Evolutionary conservation across 2,797 vertebrate species (phyloP).

Genomic region (Myoxocephalus aenaeus): DNA sequence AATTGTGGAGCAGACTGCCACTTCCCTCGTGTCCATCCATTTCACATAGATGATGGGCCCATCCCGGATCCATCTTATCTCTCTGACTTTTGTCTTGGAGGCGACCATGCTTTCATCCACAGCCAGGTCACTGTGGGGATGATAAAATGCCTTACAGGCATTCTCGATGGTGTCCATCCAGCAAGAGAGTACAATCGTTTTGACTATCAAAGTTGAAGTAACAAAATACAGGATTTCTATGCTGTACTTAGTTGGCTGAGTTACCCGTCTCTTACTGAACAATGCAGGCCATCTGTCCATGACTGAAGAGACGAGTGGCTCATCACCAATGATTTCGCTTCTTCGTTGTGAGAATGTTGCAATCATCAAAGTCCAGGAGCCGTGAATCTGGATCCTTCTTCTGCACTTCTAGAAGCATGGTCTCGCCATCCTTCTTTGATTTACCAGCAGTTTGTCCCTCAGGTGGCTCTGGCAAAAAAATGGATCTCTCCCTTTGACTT

Average conservation of each 20-base stretch:
- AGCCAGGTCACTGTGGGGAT: too few relatives aligned
- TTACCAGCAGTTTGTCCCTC: conserved; percentile 32
- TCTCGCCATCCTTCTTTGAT: conserved; percentile 28
- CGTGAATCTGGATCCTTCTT: conserved; percentile 40
- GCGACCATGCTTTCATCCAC: too few relatives aligned
- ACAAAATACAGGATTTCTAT: not conserved
- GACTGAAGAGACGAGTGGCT: conserved; percentile 38
- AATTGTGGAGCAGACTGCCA: too few relatives aligned
- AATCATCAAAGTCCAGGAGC: conserved; percentile 44
- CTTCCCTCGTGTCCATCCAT: too few relatives aligned
- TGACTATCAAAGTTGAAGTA: not conserved
- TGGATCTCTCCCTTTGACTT: conserved; percentile 44
- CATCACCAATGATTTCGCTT: conserved; percentile 42
- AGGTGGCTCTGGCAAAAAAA: conserved; percentile 30
- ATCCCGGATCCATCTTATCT: too few relatives aligned
- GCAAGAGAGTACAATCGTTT: too few relatives aligned
- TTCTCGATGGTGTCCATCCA: too few relatives aligned
- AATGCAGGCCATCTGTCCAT: conserved; percentile 43
- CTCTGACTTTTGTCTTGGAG: too few relatives aligned
- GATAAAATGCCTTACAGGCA: too few relatives aligned
- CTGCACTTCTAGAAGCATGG: conserved; percentile 38
- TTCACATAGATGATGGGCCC: too few relatives aligned
- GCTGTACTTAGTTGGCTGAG: too few relatives aligned
- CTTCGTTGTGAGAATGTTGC: conserved; percentile 45
- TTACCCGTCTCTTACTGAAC: conserved; percentile 48